Evolutionary conservation across 1,140 invertebrate species (phyloP).

Genomic region (Danaus plexippus): DNA sequence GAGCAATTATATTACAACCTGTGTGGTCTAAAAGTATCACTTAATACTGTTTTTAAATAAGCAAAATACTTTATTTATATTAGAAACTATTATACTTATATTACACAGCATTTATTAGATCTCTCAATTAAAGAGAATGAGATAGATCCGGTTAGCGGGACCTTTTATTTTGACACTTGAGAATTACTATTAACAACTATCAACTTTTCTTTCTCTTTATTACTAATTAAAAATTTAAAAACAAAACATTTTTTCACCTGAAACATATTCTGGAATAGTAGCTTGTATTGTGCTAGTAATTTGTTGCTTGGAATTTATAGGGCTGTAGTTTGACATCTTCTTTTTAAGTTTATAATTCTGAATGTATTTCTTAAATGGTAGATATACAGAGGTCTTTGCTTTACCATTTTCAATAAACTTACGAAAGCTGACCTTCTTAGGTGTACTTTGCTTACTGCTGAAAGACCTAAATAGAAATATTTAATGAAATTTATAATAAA

Average conservation of each 20-base stretch:
- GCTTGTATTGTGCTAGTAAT: slow-evolving; percentile 47
- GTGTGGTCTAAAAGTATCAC: too few relatives aligned
- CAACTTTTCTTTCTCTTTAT: too few relatives aligned
- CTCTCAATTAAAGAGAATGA: too few relatives aligned
- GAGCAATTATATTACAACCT: too few relatives aligned
- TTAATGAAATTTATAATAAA: slow-evolving; percentile 1
- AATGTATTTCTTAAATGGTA: slow-evolving; percentile 55
- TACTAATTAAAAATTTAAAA: too few relatives aligned
- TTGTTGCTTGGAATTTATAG: slow-evolving; percentile 52
- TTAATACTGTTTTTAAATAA: too few relatives aligned
- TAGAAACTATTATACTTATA: too few relatives aligned
- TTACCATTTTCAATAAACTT: slow-evolving; percentile 62
- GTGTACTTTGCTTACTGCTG: slow-evolving; percentile 54
- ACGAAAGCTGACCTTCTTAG: slow-evolving; percentile 60
- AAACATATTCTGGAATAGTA: slow-evolving; percentile 40
- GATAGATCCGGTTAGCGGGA: too few relatives aligned
- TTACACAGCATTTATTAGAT: too few relatives aligned
- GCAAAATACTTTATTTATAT: too few relatives aligned
- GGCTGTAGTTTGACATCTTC: slow-evolving; percentile 44
- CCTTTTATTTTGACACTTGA: too few relatives aligned
- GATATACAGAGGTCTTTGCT: slow-evolving; percentile 54
- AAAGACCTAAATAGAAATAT: slow-evolving; percentile 38
- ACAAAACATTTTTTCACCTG: slow-evolving; percentile 30
- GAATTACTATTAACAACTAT: too few relatives aligned
- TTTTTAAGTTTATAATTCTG: slow-evolving; percentile 58